Conservation (phyloP, 2,888 invertebrate species). For the Carpatolechia fugitivella region DNA sequence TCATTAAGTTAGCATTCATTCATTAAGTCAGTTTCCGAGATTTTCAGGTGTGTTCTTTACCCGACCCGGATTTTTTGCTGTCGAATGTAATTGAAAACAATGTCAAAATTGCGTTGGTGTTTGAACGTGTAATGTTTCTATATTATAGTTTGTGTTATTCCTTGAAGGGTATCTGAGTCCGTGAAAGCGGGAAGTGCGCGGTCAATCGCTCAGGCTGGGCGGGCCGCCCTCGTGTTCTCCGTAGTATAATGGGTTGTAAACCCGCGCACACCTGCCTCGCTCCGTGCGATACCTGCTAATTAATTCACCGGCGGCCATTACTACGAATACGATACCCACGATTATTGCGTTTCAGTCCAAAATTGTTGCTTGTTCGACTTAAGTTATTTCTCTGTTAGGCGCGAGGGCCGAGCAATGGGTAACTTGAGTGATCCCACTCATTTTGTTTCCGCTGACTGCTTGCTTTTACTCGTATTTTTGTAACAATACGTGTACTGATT, state of each 20-base stretch:
- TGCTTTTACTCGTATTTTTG: background rate
- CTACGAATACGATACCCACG: constrained; percentile 53
- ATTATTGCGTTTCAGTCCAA: constrained; percentile 47
- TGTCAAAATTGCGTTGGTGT: constrained; percentile 4
- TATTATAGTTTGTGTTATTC: constrained; percentile 11
- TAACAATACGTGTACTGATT: too few species aligned
- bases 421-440: constrained; percentile 35
- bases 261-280: constrained; percentile 63
- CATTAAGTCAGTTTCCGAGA: too few species aligned
- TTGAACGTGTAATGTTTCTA: background rate
- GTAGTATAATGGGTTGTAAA: constrained; percentile 62
- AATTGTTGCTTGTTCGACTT: constrained; percentile 45
- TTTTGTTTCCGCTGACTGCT: constrained; percentile 18
- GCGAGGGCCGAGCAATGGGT: constrained; percentile 29
- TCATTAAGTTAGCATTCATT: too few species aligned
- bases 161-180: constrained; percentile 16
- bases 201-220: constrained; percentile 56
- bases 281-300: constrained; percentile 57
- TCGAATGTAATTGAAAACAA: constrained; percentile 2
- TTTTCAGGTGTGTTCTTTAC: too few species aligned
- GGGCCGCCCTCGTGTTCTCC: constrained; percentile 44
- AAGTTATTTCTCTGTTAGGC: constrained; percentile 46
- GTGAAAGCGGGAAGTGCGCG: constrained; percentile 39
- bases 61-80: too few species aligned
- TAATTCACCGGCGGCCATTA: constrained; percentile 65